Evolutionary conservation across 2,888 invertebrate species (phyloP), one percentile per base, ranked within the genome.

Genomic region (Philonicus albiceps): DNA sequence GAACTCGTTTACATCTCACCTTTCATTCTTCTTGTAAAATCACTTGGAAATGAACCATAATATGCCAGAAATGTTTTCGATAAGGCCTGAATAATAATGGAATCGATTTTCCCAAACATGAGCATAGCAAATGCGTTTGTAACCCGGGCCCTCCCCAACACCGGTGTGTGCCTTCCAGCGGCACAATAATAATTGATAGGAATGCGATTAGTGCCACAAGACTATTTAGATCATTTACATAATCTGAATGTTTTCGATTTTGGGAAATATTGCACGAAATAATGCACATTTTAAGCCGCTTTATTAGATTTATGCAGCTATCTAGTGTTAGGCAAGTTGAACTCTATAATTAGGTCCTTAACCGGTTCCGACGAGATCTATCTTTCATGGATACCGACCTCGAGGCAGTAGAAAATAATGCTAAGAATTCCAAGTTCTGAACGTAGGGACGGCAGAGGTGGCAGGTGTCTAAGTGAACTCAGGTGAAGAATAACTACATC

Each of bases 1-100:
- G 30, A 49, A 49, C 78, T 78, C 49, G 43, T 43, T 49, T 49
- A 78, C 27, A 78, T 78, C 78, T 78, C 78, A 78, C 78, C 78
- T 78, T 78, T 78, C 78, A 78, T 78, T 78, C 49, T 78, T 49
- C 27, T 43, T 78, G 78, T 78, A 78, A 78, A 76, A 40, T 76
- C 76, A 76, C 76, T 76, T 37, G 34, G 40, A 76, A 78, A 78
- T 49, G 49, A 78, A 78, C 78, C 49, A 30, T 78, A 78, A 76
- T 49, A 30, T 43, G 78, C 49, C 49, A 43, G 78, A 78, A 78
- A 78, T 78, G 78, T 43, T 78, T 78, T 49, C 49, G 43, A 31
- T 43, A 43, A 76, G 49, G 78, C 22, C 30, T 78, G 78, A 78
- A 78, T 78, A 78, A 78, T 49, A 78, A 78, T 78, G 49, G 30